Evolutionary conservation across 1,140 invertebrate species (phyloP), one percentile per base, ranked within the genome.

Genomic region (Rhyacophila brunnea): DNA sequence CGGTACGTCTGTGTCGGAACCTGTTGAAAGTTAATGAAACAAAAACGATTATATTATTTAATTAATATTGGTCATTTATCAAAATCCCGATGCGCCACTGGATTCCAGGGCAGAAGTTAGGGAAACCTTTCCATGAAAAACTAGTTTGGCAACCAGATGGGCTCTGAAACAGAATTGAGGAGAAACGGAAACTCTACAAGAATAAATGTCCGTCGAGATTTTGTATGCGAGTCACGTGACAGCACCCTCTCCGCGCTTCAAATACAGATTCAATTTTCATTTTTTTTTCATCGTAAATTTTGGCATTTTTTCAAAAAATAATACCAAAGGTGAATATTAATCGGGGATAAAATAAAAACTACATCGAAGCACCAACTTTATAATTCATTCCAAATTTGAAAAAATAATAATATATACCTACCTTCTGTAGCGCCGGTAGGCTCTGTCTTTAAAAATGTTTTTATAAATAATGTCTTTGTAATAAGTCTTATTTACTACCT

Each of bases 131-230:
- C 17, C 40, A 42, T n/a, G 17, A 43, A 49, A 32, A 49, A 32
- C 36, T 54, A 36, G 28, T 28, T 28, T 28, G 4, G 4, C 23
- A 28, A 28, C 23, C 23, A 28, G 23, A 28, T 28, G 23, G 23
- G 23, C 23, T 28, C 23, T 28, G 23, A 28, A 28, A 9, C 23
- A 28, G 9, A 28, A 28, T 28, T 28, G 23, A 5, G 23, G 23
- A 28, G 23, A 28, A 28, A 28, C 23, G 38, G 28, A 54, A 54
- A 43, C 36, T 54, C 43, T 18, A 14, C 34, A 17, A 28, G 42
- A 54, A 54, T 54, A 44, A 54, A 54, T 54, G 51, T 54, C 51
- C 32, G 23, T 23, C 38, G 51, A 54, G 32, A 44, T 36, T 15
- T 15, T 15, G 19, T 44, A 54, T 23, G 9, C 51, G 34, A 53